Evolutionary conservation across 2,797 vertebrate genomes (phyloP).

Genomic region (Diceros bicornis): DNA sequence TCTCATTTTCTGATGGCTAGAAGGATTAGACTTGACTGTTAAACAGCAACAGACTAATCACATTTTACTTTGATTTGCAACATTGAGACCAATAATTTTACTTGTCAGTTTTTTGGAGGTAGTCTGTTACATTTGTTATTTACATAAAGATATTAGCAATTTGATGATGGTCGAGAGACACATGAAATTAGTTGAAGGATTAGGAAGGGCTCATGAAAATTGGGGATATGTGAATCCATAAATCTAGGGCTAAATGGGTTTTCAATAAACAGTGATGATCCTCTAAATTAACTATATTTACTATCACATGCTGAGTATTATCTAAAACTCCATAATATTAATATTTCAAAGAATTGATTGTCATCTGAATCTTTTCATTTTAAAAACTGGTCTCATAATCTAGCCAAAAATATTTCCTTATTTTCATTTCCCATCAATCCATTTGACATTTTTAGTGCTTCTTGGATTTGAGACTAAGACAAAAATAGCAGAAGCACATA

Average conservation of each 20-base stretch:
- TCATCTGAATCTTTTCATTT: constrained; percentile 54
- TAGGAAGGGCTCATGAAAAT: neutral
- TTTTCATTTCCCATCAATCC: constrained; percentile 72
- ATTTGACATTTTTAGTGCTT: constrained; percentile 72
- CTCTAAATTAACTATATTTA: constrained; percentile 53
- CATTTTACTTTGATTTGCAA: constrained; percentile 26
- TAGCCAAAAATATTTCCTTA: constrained; percentile 64
- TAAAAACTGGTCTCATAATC: constrained; percentile 43
- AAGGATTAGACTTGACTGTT: neutral
- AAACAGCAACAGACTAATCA: neutral
- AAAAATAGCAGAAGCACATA: constrained; percentile 61
- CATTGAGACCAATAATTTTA: neutral
- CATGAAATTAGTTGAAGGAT: neutral
- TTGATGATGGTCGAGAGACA: neutral
- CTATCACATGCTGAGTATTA: constrained; percentile 19
- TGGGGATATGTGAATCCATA: neutral
- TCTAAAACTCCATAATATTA: constrained; percentile 61
- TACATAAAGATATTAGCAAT: constrained; percentile 44
- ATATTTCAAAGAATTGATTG: constrained; percentile 45
- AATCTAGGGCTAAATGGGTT: constrained; percentile 19
- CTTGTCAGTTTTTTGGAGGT: neutral
- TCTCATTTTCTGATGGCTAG: neutral
- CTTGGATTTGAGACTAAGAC: constrained; percentile 42
- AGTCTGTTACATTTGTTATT: constrained; percentile 3
- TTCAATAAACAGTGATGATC: constrained; percentile 27